A percentile compares a stretch with the other conserved stretches of the same genome.
Evolutionary conservation across 1,140 invertebrate genomes (phyloP).

Genomic region (Pomacea maculata): DNA sequence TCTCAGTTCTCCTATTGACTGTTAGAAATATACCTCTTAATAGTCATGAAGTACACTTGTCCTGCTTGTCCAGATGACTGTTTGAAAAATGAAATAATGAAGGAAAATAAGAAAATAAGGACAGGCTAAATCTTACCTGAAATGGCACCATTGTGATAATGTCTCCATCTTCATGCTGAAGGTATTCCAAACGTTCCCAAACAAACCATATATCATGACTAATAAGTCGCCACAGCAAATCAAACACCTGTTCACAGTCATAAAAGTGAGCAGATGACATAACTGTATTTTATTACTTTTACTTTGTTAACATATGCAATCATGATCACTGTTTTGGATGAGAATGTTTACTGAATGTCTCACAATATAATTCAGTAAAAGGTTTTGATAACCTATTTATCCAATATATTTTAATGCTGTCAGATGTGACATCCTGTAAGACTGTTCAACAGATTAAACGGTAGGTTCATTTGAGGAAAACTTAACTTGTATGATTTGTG

Average conservation of each 20-base stretch:
- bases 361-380: too few species aligned
- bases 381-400: too few species aligned
- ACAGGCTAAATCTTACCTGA: constrained; percentile 41
- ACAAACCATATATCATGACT: constrained; percentile 65
- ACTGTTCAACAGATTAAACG: too few species aligned
- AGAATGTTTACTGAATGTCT: too few species aligned
- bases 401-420: too few species aligned
- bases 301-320: not conserved
- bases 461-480: too few species aligned
- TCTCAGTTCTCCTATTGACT: too few species aligned
- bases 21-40: too few species aligned
- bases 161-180: constrained; percentile 56
- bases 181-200: constrained; percentile 62
- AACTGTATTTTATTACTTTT: not conserved
- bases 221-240: constrained; percentile 61
- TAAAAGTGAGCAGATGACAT: not conserved
- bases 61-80: not conserved
- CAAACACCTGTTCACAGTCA: constrained; percentile 53
- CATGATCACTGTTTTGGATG: too few species aligned
- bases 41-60: too few species aligned
- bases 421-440: too few species aligned
- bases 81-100: not conserved
- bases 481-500: too few species aligned
- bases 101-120: not conserved
- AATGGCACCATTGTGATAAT: constrained; percentile 60